phyloP scores from a whole-genome alignment of 2,888 invertebrate genomes.

The Alviniconcha strummeri region DNA sequence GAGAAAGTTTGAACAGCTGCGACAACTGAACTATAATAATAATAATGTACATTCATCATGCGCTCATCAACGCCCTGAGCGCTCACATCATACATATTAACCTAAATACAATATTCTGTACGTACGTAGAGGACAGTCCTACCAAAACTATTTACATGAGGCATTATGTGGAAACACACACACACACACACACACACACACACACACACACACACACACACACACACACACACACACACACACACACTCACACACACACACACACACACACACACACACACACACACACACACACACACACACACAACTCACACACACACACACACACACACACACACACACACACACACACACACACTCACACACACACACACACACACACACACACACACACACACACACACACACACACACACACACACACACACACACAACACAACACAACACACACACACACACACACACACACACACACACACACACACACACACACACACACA shows the following conservation, averaged over 20 bases:
- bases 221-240: conserved; percentile 12
- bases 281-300: neutral
- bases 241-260: neutral
- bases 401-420: neutral
- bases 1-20: neutral
- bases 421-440: neutral
- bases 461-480: conserved; percentile 1
- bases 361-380: no score
- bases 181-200: neutral
- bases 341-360: conserved; percentile 1
- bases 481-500: neutral
- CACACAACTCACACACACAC: neutral
- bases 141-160: no score
- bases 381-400: neutral
- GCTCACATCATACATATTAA: no score
- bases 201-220: neutral
- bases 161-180: no score
- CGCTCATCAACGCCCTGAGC: no score
- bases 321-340: neutral
- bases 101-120: neutral
- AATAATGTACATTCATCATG: no score
- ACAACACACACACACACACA: neutral
- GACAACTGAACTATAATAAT: neutral
- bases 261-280: neutral
- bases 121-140: neutral